A percentile compares a stretch with the other conserved stretches of the same genome.
phyloP scores from a whole-genome alignment of 2,113 vertebrate species.

The Maccullochella peelii region DNA sequence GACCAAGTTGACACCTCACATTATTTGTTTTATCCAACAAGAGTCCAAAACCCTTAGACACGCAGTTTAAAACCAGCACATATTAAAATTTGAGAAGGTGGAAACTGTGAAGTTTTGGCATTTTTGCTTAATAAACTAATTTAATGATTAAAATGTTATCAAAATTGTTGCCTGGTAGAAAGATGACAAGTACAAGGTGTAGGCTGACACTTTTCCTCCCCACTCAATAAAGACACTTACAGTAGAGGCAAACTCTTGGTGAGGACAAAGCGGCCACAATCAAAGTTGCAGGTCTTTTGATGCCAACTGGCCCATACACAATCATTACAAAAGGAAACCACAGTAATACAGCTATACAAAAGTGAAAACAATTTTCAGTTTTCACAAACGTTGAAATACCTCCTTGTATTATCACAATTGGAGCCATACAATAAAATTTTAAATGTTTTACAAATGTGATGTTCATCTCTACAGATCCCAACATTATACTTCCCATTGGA shows the following conservation, averaged over 20 bases:
- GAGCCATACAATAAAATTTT: too few species aligned
- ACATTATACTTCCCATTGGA: constrained; percentile 81
- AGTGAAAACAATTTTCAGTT: too few species aligned
- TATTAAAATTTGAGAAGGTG: too few species aligned
- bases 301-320: neutral
- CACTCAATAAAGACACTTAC: neutral
- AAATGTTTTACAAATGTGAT: neutral
- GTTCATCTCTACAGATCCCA: constrained; percentile 77
- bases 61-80: too few species aligned
- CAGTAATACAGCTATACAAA: neutral
- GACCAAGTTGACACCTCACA: neutral
- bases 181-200: neutral
- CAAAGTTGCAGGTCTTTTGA: neutral
- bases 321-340: neutral
- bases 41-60: too few species aligned
- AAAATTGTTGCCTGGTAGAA: neutral
- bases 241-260: neutral
- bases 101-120: too few species aligned
- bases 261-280: neutral
- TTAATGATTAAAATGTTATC: too few species aligned
- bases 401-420: too few species aligned
- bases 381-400: too few species aligned
- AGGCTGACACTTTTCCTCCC: neutral
- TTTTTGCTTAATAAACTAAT: too few species aligned
- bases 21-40: neutral